Base-by-base conservation (phyloP, 2,888 invertebrate species). In the Diloba caeruleocephala region DNA sequence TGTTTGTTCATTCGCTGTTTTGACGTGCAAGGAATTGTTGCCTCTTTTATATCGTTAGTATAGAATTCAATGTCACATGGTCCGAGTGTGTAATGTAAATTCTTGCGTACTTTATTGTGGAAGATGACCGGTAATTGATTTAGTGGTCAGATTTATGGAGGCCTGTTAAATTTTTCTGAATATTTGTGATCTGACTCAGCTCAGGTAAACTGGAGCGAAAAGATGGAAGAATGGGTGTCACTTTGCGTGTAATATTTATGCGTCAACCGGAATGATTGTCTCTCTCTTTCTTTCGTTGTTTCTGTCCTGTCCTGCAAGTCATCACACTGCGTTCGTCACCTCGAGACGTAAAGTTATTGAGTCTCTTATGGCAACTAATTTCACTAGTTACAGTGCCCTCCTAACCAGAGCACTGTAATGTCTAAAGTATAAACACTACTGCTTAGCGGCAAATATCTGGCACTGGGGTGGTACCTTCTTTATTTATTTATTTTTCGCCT, bases 11-110 rank as follows among this genome's bases (percentile, higher is more conserved):
- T 88, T 81, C 81, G 85, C 81, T 70, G 72, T 85, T 79, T 87
- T 87, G 86, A 82, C 58, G 70, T 67, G 73, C 84, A 80, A 82
- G 81, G 79, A 78, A 82, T 83, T 80, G 82, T 82, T 87, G 80
- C 76, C 76, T 79, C 81, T 85, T 87, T 90, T 89, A 88, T 85
- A 86, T 85, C 82, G 82, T 87, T 87, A 84, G 85, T 85, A 85
- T 84, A 83, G 85, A 85, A 85, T 82, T 82, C 84, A 79, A 78
- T 85, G 87, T 89, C 87, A 82, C 80, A 74, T 84, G 83, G 74
- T 69, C 67, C 65, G 78, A 82, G 79, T 84, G 81, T 84, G 81
- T 86, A 87, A 88, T 84, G 85, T 87, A 87, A 84, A 89, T 87
- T 84, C 84, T 80, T 77, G 72, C 81, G 76, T 86, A 85, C 82